Conservation (phyloP, 2,888 invertebrate genomes). For the Pammene fasciana region DNA sequence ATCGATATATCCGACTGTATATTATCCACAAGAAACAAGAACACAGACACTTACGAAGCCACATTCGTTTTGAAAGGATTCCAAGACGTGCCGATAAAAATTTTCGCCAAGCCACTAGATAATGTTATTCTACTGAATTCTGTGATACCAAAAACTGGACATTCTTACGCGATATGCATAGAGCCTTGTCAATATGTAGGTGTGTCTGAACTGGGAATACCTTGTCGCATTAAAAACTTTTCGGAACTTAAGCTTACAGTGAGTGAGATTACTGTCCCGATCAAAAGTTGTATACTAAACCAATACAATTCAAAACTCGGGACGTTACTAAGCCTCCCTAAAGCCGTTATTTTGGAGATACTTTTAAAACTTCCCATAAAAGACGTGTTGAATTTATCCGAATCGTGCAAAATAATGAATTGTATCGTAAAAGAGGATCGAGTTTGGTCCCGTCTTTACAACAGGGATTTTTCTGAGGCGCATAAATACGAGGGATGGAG, state of each 20-base stretch:
- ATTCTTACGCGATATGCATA: conserved; percentile 54
- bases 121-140: conserved; percentile 55
- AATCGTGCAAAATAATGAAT: conserved; percentile 54
- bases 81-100: conserved; percentile 49
- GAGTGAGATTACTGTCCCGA: conserved; percentile 54
- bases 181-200: conserved; percentile 47
- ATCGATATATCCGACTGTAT: conserved; percentile 51
- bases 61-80: conserved; percentile 50
- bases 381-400: conserved; percentile 53
- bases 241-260: conserved; percentile 47
- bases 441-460: conserved; percentile 55
- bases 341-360: conserved; percentile 53
- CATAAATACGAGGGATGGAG: conserved; percentile 44
- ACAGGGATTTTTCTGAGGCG: conserved; percentile 54
- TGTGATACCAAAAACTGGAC: conserved; percentile 48
- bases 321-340: conserved; percentile 55
- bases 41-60: conserved; percentile 47
- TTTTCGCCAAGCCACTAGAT: conserved; percentile 49
- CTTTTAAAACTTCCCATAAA: conserved; percentile 49
- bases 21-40: conserved; percentile 44
- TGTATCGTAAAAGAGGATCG: conserved; percentile 50
- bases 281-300: conserved; percentile 53
- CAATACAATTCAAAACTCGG: conserved; percentile 50
- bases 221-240: conserved; percentile 47
- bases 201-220: conserved; percentile 50